phyloP scores from a whole-genome alignment of 1,140 invertebrate species.

The Ylistrum balloti region DNA sequence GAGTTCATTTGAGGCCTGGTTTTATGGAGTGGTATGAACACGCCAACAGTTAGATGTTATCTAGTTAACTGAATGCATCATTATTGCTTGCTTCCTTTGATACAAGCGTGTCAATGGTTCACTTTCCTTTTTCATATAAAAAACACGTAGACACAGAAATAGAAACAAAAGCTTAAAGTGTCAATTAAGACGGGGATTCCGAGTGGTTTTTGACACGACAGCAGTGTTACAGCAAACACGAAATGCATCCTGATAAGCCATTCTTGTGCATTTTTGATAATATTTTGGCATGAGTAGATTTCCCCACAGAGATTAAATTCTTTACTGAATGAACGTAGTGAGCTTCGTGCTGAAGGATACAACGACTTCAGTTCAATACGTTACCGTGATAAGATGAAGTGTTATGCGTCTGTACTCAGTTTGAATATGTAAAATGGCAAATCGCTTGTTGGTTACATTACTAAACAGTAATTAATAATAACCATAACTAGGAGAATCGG shows the following conservation, averaged over 20 bases:
- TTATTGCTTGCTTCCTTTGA: background rate
- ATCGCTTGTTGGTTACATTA: too few relatives aligned
- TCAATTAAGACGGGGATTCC: background rate
- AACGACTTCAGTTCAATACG: too few relatives aligned
- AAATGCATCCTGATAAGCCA: background rate
- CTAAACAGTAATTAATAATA: too few relatives aligned
- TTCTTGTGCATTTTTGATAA: background rate
- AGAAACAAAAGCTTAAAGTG: slow-evolving; percentile 29
- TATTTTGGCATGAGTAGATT: background rate
- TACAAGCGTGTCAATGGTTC: slow-evolving; percentile 7
- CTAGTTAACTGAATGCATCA: slow-evolving; percentile 5
- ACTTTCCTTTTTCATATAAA: background rate
- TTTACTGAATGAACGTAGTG: too few relatives aligned
- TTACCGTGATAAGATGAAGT: too few relatives aligned
- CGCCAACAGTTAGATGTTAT: background rate
- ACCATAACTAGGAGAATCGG: too few relatives aligned
- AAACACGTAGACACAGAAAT: background rate
- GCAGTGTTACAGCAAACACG: background rate
- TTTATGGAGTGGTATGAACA: background rate
- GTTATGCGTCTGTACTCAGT: too few relatives aligned
- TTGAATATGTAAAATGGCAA: too few relatives aligned
- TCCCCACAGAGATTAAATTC: too few relatives aligned
- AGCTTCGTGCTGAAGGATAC: too few relatives aligned
- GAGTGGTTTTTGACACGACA: slow-evolving; percentile 11
- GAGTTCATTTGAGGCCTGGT: background rate